These are phyloP conservation scores for Australoheros facetus DNA, from an alignment of 2,797 vertebrate species.

Conservation along the genomic window DNA sequence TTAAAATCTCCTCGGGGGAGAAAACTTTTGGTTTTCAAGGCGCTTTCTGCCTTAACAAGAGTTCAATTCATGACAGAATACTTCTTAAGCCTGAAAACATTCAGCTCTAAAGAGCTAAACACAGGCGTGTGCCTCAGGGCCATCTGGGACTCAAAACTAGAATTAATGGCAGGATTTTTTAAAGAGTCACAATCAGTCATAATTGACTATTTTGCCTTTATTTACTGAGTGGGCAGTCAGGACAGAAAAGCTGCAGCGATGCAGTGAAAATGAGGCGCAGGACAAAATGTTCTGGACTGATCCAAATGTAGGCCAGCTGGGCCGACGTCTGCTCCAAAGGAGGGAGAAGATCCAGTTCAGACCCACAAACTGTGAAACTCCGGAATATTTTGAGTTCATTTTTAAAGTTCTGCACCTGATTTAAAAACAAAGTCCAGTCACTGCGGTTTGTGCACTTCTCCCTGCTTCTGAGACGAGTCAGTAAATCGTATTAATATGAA, in stretches of 20 bases:
- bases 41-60: neutral
- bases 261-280: neutral
- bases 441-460: neutral
- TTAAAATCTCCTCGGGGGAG: neutral
- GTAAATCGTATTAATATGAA: neutral
- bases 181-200: neutral
- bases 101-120: neutral
- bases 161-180: neutral
- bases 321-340: neutral
- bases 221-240: neutral
- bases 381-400: neutral
- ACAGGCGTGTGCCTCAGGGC: neutral
- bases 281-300: constrained; percentile 49
- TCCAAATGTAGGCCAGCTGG: constrained; percentile 38
- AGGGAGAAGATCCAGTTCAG: neutral
- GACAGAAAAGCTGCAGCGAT: neutral
- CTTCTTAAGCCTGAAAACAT: neutral
- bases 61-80: neutral
- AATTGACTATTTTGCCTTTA: neutral
- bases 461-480: neutral
- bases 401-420: neutral
- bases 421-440: neutral
- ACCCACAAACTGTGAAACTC: neutral
- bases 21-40: neutral
- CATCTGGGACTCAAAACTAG: neutral